phyloP scores from a whole-genome alignment of 2,888 invertebrate genomes.

The Cephus sareptanus region DNA sequence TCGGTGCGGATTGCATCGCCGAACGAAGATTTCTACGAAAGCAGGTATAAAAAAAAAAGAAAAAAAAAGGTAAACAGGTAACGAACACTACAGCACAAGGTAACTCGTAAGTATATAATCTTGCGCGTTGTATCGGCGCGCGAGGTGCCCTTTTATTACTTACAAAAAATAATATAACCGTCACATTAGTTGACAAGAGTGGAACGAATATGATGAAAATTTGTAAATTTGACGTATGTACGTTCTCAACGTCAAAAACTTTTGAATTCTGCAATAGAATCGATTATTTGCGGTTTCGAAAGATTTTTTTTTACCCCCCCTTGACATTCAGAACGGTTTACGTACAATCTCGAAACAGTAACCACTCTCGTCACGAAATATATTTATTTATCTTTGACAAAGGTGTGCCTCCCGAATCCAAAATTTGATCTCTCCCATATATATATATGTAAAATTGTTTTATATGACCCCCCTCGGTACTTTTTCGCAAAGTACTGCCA shows the following conservation, averaged over 20 bases:
- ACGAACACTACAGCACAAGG: constrained; percentile 8
- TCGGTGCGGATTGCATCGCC: not conserved
- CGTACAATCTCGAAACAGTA: constrained; percentile 10
- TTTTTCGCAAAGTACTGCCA: no score
- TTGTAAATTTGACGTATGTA: no score
- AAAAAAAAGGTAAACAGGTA: constrained; percentile 21
- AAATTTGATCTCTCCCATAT: no score
- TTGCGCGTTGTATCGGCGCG: constrained; percentile 71
- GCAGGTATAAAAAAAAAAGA: constrained; percentile 23
- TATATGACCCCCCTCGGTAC: no score
- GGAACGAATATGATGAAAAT: not conserved
- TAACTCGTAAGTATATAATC: constrained; percentile 68
- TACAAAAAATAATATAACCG: constrained; percentile 6
- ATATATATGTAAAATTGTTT: no score
- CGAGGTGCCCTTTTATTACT: constrained; percentile 49
- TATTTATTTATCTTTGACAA: not conserved
- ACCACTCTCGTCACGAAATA: not conserved
- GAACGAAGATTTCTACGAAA: constrained; percentile 3
- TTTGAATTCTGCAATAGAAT: no score
- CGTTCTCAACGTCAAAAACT: no score
- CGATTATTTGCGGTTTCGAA: not conserved
- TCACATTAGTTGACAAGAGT: not conserved
- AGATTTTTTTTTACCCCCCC: constrained; percentile 6
- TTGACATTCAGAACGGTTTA: constrained; percentile 4
- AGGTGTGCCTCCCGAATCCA: no score